phyloP scores from a whole-genome alignment of 2,113 vertebrate genomes.

The Tragelaphus scriptus region DNA sequence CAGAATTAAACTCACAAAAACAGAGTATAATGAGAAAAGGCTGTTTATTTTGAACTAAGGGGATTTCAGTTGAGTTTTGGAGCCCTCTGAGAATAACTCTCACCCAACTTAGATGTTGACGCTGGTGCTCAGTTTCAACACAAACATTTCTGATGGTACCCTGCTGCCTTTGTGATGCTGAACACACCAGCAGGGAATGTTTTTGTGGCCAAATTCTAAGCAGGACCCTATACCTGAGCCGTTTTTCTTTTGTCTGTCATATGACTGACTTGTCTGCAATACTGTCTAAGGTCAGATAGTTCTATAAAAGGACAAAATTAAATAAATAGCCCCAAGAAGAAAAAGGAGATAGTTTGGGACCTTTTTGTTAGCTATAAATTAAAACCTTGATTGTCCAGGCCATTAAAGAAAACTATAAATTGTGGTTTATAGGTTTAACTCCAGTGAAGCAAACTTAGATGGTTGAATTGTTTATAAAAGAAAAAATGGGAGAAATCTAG shows the following conservation, averaged over 20 bases:
- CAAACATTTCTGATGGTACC: background rate
- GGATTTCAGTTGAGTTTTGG: background rate
- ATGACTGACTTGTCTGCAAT: background rate
- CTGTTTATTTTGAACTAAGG: background rate
- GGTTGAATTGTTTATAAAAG: background rate
- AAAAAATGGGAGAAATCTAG: background rate
- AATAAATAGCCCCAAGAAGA: background rate
- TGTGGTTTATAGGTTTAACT: background rate
- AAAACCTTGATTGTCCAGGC: background rate
- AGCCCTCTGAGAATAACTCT: background rate
- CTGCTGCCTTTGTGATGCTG: background rate
- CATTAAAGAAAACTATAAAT: background rate
- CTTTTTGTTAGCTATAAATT: background rate
- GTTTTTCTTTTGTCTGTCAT: fast-evolving
- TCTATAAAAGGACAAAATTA: background rate
- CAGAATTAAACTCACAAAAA: too few relatives aligned
- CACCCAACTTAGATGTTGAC: background rate
- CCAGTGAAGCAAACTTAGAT: background rate
- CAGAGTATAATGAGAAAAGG: background rate
- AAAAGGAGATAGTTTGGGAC: background rate
- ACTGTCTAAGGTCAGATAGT: background rate
- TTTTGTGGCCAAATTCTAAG: background rate
- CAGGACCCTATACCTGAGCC: background rate
- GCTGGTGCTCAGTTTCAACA: too few relatives aligned
- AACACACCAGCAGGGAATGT: background rate